Evolutionary conservation across 2,888 invertebrate species (phyloP).

Genomic region (Andrena praecox): DNA sequence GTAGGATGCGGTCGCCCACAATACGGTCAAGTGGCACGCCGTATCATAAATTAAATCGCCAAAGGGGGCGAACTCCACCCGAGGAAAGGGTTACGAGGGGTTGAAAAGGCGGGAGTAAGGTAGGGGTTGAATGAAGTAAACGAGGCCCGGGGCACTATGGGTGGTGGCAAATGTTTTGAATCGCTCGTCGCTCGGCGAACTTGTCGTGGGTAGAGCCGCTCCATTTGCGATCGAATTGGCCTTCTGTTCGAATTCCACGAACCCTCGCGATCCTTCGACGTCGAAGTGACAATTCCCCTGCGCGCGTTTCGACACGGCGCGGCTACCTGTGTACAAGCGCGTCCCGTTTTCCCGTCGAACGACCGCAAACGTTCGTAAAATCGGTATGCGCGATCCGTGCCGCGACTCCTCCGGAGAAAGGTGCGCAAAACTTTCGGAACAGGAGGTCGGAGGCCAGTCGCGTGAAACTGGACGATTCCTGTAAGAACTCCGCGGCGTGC

Average conservation of each 20-base stretch:
- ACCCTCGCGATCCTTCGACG: not conserved
- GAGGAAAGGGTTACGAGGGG: conserved; percentile 32
- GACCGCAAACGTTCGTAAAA: conserved; percentile 55
- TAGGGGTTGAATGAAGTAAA: not conserved
- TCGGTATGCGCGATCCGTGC: conserved; percentile 58
- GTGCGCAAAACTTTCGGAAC: conserved; percentile 29
- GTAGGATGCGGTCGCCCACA: conserved; percentile 74
- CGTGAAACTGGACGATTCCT: conserved; percentile 23
- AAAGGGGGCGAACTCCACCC: not conserved
- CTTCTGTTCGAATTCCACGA: conserved; percentile 11
- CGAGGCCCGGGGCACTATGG: conserved; percentile 18
- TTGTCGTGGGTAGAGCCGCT: conserved; percentile 46
- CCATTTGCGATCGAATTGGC: conserved; percentile 29
- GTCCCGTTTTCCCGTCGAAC: not conserved
- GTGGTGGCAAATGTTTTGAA: conserved; percentile 65
- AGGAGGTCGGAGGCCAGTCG: conserved; percentile 44
- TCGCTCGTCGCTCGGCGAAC: not conserved
- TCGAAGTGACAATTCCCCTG: not conserved
- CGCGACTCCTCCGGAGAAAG: conserved; percentile 40
- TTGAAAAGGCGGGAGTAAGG: not conserved
- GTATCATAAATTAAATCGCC: conserved; percentile 57
- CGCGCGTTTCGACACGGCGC: not conserved
- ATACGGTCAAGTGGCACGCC: conserved; percentile 29
- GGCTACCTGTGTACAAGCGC: not conserved
- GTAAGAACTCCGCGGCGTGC: conserved; percentile 30